Base-by-base conservation (phyloP, 1,140 invertebrate species). In the Zaprionus capensis region DNA sequence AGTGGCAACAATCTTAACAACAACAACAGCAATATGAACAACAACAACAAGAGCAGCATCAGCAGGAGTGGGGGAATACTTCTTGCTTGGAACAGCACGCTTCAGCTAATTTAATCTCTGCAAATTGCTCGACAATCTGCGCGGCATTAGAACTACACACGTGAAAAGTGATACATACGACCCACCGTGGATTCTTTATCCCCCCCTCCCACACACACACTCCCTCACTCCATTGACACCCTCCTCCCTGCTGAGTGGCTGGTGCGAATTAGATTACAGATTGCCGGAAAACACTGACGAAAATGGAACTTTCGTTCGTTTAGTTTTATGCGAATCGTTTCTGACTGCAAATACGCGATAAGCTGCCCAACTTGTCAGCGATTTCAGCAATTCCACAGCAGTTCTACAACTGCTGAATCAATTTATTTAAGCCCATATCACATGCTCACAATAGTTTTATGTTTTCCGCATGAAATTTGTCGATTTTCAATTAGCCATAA, bases 121-220 rank as follows among this genome's bases (percentile, higher is more conserved):
- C 91, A 92, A 92, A 92, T 92, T 92, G 91, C 85, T 84, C 78
- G 76, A 87, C 91, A 92, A 92, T 92, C 91, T 92, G 82, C 78
- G 62, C 74, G 75, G 85, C 76, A 86, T 86, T 85, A 86, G 70
- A 80, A 69, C 61, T 72, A 71, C 79, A 84, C 81, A 90, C 84
- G 84, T 88, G 85, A 88, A 84, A 74, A 59, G 41, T 78, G 69
- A 88, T 79, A 70, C 51, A 22, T 63, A 59, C 41, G 31, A 34
- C 17, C 24, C 44, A 65, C n/a, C 5, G 17, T 5, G 31, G n/a
- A 28, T 14, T 12, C 0, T 24, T n/a, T 24, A n/a, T n/a, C n/a
- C n/a, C 2, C 15, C 1, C 38, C 0, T 6, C 49, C 1, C n/a
- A 1, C 7, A 17, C 14, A 26, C 57, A 2, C 12, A 12, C 14